Evolutionary conservation across 37 sponge, comb jelly and placozoan genomes (phyloP).

Genomic region (Theonella swinhoei): DNA sequence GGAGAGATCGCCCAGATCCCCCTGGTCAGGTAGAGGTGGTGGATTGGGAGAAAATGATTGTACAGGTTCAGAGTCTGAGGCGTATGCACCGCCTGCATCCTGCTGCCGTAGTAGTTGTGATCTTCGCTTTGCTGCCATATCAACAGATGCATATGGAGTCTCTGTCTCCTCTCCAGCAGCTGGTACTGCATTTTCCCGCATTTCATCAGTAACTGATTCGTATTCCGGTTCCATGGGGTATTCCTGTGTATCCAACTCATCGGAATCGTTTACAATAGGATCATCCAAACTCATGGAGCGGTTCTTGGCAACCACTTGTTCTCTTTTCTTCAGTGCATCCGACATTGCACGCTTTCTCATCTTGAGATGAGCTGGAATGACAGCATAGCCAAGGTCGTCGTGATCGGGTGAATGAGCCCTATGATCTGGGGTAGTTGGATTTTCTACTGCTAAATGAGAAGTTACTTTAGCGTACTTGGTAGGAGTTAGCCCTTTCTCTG

Average conservation of each 20-base stretch:
- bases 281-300: neutral
- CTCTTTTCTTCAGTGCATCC: slow-evolving; percentile 7
- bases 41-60: slow-evolving; percentile 10
- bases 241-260: neutral
- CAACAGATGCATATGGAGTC: slow-evolving; percentile 31
- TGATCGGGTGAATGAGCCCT: slow-evolving; percentile 3
- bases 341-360: slow-evolving; percentile 67
- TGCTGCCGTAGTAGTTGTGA: neutral
- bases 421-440: neutral
- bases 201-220: neutral
- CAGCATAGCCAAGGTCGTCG: slow-evolving; percentile 72
- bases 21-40: slow-evolving; percentile 49
- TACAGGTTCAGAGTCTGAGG: neutral
- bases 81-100: neutral
- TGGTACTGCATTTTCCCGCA: neutral
- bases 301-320: neutral
- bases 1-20: slow-evolving; percentile 35
- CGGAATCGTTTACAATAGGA: neutral
- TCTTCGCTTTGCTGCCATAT: slow-evolving; percentile 16
- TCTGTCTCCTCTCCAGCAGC: neutral
- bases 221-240: neutral
- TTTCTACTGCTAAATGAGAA: neutral
- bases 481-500: neutral
- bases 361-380: slow-evolving; percentile 48
- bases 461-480: neutral